These are phyloP conservation scores for Drosophila tropicalis DNA, from an alignment of 1,140 invertebrate species.

Conservation along the genomic window DNA sequence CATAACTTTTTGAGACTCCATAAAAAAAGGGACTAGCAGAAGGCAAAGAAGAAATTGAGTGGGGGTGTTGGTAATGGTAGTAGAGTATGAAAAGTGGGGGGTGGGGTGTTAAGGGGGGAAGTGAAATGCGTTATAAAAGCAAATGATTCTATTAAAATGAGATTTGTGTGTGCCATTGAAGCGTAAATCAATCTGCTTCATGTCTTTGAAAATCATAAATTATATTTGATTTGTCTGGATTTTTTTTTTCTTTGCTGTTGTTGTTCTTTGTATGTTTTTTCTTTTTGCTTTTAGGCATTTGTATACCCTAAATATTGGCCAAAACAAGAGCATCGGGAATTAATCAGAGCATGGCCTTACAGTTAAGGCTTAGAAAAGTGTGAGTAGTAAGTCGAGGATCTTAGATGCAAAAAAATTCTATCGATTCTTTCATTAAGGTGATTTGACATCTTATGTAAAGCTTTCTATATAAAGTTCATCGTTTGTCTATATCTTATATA, in stretches of 20 bases:
- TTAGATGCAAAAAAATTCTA: no score
- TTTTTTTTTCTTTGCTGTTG: conserved; percentile 41
- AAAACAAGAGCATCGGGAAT: no score
- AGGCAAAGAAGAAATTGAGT: background rate
- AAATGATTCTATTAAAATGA: conserved; percentile 80
- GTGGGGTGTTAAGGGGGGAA: background rate
- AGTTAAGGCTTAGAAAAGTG: no score
- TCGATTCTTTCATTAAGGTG: no score
- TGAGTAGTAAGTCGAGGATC: no score
- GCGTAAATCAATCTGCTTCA: conserved; percentile 77
- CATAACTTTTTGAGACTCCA: conserved; percentile 73
- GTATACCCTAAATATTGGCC: background rate
- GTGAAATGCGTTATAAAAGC: conserved; percentile 56
- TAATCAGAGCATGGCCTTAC: no score
- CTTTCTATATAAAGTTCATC: no score
- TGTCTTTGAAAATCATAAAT: conserved; percentile 59
- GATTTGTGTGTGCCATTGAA: conserved; percentile 77
- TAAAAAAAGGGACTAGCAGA: conserved; percentile 47
- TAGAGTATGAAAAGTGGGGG: background rate
- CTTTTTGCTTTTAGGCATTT: conserved; percentile 18
- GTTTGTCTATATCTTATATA: no score
- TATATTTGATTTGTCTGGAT: conserved; percentile 43
- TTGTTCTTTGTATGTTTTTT: conserved; percentile 41
- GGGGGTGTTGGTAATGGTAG: background rate
- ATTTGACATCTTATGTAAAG: no score